A percentile compares a stretch with the other conserved stretches of the same genome.
Evolutionary conservation across 2,113 vertebrate genomes (phyloP).

Genomic region (Suricata suricatta): DNA sequence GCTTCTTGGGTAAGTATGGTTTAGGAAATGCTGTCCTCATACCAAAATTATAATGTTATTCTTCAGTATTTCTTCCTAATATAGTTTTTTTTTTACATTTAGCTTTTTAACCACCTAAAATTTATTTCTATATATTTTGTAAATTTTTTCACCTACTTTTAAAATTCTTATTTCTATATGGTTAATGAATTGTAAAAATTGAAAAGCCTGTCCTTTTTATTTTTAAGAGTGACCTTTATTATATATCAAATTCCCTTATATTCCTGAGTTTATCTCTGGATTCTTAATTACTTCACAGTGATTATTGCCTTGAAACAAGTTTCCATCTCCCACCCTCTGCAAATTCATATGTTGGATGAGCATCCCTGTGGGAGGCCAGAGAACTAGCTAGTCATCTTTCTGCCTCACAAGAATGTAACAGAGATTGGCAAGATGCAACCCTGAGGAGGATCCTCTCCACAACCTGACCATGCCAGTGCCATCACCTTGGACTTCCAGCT

Average conservation of each 20-base stretch:
- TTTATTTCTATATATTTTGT: neutral
- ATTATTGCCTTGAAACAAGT: neutral
- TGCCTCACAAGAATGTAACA: neutral
- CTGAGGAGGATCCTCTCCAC: neutral
- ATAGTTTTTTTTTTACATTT: neutral
- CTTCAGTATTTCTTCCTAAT: neutral
- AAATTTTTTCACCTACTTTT: neutral
- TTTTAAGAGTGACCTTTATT: neutral
- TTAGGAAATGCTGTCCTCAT: neutral
- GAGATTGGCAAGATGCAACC: neutral
- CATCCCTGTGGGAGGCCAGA: neutral
- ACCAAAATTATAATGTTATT: neutral
- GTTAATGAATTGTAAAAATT: neutral
- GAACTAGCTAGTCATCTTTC: neutral
- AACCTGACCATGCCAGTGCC: neutral
- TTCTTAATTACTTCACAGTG: neutral
- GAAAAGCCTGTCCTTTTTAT: neutral
- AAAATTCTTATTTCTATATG: neutral
- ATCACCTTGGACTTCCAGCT: neutral
- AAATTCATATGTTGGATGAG: neutral
- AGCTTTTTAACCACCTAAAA: neutral
- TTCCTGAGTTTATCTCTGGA: neutral
- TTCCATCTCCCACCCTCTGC: neutral
- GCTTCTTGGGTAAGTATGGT: neutral
- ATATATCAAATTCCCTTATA: neutral